Evolutionary conservation across 1,140 invertebrate species (phyloP).

Genomic region (Brevipalpus yothersi): DNA sequence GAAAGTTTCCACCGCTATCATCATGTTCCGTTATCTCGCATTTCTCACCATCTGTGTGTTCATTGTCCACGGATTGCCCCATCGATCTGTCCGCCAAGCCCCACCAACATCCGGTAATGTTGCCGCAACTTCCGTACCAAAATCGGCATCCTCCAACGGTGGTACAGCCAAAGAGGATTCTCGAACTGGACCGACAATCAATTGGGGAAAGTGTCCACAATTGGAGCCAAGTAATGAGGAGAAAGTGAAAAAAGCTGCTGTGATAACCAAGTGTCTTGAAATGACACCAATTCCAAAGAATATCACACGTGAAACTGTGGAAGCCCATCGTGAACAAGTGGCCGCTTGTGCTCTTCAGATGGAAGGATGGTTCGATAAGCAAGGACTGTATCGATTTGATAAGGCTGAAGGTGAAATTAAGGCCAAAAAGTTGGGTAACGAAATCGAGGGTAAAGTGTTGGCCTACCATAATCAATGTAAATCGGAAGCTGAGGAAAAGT

Average conservation of each 20-base stretch:
- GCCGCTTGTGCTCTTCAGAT: conserved; percentile 9
- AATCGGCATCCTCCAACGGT: neutral
- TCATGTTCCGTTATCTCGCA: too few relatives aligned
- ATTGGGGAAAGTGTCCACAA: conserved; percentile 12
- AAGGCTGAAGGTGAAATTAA: conserved; percentile 15
- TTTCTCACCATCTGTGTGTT: too few relatives aligned
- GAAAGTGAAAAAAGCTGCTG: conserved; percentile 10
- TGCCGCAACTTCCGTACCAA: neutral
- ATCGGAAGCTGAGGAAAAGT: conserved; percentile 9
- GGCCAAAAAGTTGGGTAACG: conserved; percentile 11
- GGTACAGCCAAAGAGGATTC: neutral
- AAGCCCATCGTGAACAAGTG: conserved; percentile 10
- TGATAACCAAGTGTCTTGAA: conserved; percentile 12
- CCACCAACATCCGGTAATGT: neutral
- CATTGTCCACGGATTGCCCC: too few relatives aligned
- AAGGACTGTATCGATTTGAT: conserved; percentile 14
- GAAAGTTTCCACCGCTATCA: too few relatives aligned
- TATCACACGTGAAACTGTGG: conserved; percentile 10
- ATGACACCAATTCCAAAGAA: conserved; percentile 9
- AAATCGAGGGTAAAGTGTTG: conserved; percentile 9
- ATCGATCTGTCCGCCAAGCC: neutral
- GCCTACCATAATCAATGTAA: conserved; percentile 7
- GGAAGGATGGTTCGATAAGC: conserved; percentile 9
- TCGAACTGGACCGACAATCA: conserved; percentile 7
- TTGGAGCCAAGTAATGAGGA: conserved; percentile 10